Conservation (phyloP, 2,888 invertebrate species). For the Elysia crispata region DNA sequence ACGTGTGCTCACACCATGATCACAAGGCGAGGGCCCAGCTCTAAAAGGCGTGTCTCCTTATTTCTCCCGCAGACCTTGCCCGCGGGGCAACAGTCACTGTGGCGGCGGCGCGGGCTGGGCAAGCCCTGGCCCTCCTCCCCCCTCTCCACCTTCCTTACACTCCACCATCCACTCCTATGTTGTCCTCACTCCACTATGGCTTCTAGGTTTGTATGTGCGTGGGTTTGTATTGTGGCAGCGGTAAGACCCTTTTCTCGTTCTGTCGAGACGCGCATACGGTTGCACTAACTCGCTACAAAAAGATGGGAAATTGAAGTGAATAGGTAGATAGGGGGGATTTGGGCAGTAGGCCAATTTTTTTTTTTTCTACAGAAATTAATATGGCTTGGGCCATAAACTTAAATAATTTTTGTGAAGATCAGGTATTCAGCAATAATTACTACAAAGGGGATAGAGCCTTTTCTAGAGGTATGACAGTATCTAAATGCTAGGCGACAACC, state of each 20-base stretch:
- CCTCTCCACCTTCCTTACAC: no score
- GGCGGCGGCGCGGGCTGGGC: constrained; percentile 36
- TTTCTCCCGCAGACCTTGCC: constrained; percentile 44
- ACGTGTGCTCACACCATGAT: no score
- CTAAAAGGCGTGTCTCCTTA: constrained; percentile 49
- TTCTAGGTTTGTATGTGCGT: constrained; percentile 50
- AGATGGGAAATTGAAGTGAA: no score
- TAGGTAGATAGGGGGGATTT: no score
- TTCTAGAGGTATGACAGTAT: no score
- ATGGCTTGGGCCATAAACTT: no score
- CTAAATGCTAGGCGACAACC: no score
- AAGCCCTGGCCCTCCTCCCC: constrained; percentile 28
- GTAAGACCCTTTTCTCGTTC: constrained; percentile 44
- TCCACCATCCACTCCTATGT: constrained; percentile 20
- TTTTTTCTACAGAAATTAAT: no score
- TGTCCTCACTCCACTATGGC: constrained; percentile 43
- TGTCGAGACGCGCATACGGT: constrained; percentile 41
- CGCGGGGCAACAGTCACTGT: background rate
- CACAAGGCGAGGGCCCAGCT: background rate
- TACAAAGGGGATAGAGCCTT: no score
- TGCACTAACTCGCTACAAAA: background rate
- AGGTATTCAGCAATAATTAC: no score
- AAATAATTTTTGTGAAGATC: no score
- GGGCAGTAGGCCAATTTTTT: no score
- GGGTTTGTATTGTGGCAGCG: constrained; percentile 44